Evolutionary conservation across 2,888 invertebrate species (phyloP).

Genomic region (Lymantria monacha): DNA sequence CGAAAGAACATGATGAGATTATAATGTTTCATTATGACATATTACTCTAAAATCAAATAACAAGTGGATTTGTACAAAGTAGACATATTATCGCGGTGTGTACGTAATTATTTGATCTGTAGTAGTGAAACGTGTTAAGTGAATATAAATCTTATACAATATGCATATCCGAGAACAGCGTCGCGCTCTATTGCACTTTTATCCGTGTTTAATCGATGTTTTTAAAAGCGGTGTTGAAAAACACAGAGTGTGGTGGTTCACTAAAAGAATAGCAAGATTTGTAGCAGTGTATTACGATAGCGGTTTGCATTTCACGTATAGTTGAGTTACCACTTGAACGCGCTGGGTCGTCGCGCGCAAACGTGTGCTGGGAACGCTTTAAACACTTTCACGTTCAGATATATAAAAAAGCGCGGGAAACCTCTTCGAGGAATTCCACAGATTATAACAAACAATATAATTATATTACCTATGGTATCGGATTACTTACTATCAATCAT

Average conservation of each 20-base stretch:
- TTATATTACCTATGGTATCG: conserved; percentile 39
- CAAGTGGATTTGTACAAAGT: too few relatives aligned
- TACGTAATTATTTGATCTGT: too few relatives aligned
- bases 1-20: too few relatives aligned
- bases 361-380: conserved; percentile 53
- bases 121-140: too few relatives aligned
- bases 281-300: conserved; percentile 20
- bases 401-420: conserved; percentile 59
- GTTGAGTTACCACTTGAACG: conserved; percentile 53
- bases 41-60: too few relatives aligned
- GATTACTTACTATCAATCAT: conserved; percentile 56
- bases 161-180: conserved; percentile 1
- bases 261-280: conserved; percentile 38
- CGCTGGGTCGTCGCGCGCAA: conserved; percentile 55
- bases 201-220: conserved; percentile 28
- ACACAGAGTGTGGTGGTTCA: conserved; percentile 24
- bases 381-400: conserved; percentile 66
- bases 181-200: conserved; percentile 31
- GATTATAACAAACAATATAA: conserved; percentile 16
- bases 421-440: conserved; percentile 42
- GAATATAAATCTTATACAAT: background rate
- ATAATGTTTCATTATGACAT: too few relatives aligned
- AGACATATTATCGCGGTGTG: too few relatives aligned
- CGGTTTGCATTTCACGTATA: conserved; percentile 17
- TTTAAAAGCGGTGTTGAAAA: conserved; percentile 26